Evolutionary conservation across 2,888 invertebrate species (phyloP).

Genomic region (Calliopum simillimum): DNA sequence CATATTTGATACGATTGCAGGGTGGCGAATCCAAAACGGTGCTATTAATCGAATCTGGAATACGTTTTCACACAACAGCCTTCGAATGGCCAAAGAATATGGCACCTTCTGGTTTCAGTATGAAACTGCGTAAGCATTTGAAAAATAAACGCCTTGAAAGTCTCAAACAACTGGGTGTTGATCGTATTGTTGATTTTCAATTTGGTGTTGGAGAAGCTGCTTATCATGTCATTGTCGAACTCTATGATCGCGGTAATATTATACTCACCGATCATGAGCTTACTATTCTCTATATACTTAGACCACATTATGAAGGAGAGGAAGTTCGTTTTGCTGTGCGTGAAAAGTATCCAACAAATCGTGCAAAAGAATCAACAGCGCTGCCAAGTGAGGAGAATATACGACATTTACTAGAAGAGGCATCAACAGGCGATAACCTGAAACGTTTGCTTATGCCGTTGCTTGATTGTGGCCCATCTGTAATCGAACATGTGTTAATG

Average conservation of each 20-base stretch:
- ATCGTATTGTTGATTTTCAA: conserved; percentile 93
- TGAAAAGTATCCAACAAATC: conserved; percentile 88
- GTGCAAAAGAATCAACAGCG: conserved; percentile 74
- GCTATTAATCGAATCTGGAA: conserved; percentile 93
- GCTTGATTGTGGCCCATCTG: conserved; percentile 89
- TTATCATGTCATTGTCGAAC: conserved; percentile 93
- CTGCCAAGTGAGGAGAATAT: conserved; percentile 70
- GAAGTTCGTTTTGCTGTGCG: conserved; percentile 89
- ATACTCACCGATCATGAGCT: conserved; percentile 91
- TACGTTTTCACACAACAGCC: conserved; percentile 90
- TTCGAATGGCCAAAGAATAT: conserved; percentile 99
- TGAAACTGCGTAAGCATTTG: conserved; percentile 98
- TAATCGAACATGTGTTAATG: conserved; percentile 91
- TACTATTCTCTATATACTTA: conserved; percentile 90
- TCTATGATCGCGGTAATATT: conserved; percentile 97
- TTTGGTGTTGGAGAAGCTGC: conserved; percentile 95
- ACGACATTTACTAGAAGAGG: conserved; percentile 71
- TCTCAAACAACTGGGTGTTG: conserved; percentile 87
- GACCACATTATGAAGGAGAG: conserved; percentile 93
- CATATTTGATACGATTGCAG: conserved; percentile 90
- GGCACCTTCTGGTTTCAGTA: conserved; percentile 94
- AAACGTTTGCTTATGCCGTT: conserved; percentile 86
- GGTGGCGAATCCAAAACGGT: conserved; percentile 89
- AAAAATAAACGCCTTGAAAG: conserved; percentile 93
- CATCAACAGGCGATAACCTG: conserved; percentile 80